phyloP scores from a whole-genome alignment of 1,140 invertebrate species.

The Phymorhynchus buccinoides region DNA sequence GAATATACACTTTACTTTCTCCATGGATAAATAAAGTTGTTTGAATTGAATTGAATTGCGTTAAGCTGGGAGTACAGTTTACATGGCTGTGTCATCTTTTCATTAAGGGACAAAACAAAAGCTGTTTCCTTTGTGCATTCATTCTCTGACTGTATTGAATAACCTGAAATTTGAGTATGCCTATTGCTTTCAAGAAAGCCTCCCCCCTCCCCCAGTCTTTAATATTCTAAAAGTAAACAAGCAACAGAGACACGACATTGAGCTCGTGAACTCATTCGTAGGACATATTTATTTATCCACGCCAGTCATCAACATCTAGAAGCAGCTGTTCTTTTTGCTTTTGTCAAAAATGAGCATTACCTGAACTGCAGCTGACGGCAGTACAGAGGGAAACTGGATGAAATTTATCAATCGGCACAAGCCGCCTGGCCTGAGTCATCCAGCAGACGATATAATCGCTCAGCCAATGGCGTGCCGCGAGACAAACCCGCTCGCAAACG shows the following conservation, averaged over 20 bases:
- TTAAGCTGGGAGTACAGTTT: too few species aligned
- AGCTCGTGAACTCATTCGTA: not conserved
- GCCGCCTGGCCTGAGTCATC: constrained; percentile 38
- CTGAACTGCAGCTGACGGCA: not conserved
- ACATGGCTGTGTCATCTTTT: too few species aligned
- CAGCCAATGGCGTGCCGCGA: constrained; percentile 33
- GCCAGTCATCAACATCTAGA: not conserved
- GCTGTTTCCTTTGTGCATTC: not conserved
- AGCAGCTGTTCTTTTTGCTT: not conserved
- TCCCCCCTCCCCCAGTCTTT: not conserved
- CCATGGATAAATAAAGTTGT: too few species aligned
- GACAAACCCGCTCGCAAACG: not conserved
- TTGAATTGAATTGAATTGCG: too few species aligned
- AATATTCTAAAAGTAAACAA: too few species aligned
- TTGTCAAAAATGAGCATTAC: not conserved
- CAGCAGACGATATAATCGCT: not conserved
- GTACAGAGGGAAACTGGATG: not conserved
- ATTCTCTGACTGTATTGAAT: not conserved
- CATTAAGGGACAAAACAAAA: too few species aligned
- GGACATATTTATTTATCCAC: not conserved
- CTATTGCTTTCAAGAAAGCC: too few species aligned
- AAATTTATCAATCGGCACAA: constrained; percentile 35
- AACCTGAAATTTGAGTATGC: too few species aligned
- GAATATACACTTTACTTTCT: too few species aligned
- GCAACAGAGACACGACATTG: not conserved